Evolutionary conservation across 2,888 invertebrate genomes (phyloP), one percentile per base, ranked within the genome.

Genomic region (Trissolcus brochymenae): DNA sequence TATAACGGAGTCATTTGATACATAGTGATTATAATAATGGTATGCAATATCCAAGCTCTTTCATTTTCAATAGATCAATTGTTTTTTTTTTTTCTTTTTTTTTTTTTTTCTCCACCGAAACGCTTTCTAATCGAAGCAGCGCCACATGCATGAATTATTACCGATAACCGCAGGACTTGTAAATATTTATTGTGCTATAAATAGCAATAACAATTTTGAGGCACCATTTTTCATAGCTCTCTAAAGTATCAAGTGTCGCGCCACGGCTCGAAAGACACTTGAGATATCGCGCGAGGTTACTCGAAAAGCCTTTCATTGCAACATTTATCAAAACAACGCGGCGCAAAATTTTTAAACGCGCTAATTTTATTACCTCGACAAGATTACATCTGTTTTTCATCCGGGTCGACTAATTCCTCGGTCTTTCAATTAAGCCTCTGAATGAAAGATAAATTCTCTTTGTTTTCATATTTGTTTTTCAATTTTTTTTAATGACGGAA

Each of bases 271-370:
- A 54, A 35, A 35, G 35, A 61, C 60, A 68, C 70, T 70, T 62
- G 70, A 70, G 70, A 70, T 70, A 62, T 70, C 56, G 61, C 19
- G 14, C 70, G 62, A 70, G 70, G 70, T 50, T 70, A 61, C 50
- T 46, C 61, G 21, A 62, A 70, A 70, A 61, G 61, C 40, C 54
- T 61, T 70, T 70, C 55, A 50, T 61, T 55, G 49, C 40, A 17
- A 43, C 70, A 56, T 62, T 70, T 70, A 62, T 62, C 56, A 70
- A 70, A 70, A 70, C 70, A 56, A 1, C 49, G 50, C 11, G 1
- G 16, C 16, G 17, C 9, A 41, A 16, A 56, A 56, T 40, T 35
- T 56, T 56, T 51, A 4, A 46, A 14, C 4, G 7, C 46, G 46
- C 16, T 46, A 46, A 46, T 46, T 46, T n/a, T 46, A 16, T 46